phyloP scores from a whole-genome alignment of 1,140 invertebrate genomes.

The Oedothorax gibbosus region DNA sequence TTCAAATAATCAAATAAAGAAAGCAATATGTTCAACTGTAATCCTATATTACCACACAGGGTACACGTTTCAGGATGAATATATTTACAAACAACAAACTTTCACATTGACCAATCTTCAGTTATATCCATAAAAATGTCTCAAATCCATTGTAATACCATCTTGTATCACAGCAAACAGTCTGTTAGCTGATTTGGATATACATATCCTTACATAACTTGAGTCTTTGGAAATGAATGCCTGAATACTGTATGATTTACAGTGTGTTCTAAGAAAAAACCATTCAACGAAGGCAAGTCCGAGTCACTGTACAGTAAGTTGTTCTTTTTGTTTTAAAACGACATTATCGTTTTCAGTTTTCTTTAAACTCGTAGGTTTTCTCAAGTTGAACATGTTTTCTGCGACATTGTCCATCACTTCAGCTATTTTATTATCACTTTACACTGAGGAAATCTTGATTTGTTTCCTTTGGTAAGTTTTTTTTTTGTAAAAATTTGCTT shows the following conservation, averaged over 20 bases:
- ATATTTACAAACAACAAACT: slow-evolving; percentile 22
- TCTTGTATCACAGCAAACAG: slow-evolving; percentile 28
- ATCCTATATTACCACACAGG: slow-evolving; percentile 25
- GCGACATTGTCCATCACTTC: too few relatives aligned
- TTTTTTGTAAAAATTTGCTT: too few relatives aligned
- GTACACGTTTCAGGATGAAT: slow-evolving; percentile 31
- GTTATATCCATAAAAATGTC: not conserved
- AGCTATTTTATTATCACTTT: too few relatives aligned
- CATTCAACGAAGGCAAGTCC: not conserved
- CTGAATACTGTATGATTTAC: not conserved
- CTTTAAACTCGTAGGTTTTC: too few relatives aligned
- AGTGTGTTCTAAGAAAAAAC: not conserved
- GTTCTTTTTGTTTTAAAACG: slow-evolving; percentile 3
- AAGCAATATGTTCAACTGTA: slow-evolving; percentile 34
- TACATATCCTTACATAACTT: not conserved
- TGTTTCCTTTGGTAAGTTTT: too few relatives aligned
- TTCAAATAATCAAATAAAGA: slow-evolving; percentile 47
- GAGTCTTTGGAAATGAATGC: not conserved
- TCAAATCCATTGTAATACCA: not conserved
- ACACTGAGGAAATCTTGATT: too few relatives aligned
- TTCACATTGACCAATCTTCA: not conserved
- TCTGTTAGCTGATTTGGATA: not conserved
- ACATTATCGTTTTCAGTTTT: not conserved
- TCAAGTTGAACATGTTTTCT: too few relatives aligned
- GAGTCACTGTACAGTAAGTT: slow-evolving; percentile 24